Conservation (phyloP, 2,888 invertebrate genomes). For the Plebejus melissa region DNA sequence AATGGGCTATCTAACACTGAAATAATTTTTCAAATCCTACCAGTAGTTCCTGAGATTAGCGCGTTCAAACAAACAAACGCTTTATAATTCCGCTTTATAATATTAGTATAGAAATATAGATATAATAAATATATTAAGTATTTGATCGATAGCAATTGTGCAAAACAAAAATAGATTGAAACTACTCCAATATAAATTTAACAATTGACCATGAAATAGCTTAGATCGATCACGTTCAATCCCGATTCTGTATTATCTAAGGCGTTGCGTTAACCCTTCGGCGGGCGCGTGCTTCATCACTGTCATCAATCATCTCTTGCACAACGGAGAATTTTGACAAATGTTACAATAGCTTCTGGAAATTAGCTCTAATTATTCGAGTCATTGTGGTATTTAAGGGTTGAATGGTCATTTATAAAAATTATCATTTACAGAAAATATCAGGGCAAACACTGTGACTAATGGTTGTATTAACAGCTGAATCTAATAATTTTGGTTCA, state of each 20-base stretch:
- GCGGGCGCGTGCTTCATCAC: conserved; percentile 24
- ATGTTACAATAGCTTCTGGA: conserved; percentile 57
- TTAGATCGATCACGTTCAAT: conserved; percentile 45
- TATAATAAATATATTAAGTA: too few species aligned
- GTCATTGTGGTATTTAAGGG: conserved; percentile 19
- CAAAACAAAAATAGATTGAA: neutral
- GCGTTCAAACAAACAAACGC: too few species aligned
- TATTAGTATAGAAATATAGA: too few species aligned
- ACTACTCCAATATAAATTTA: conserved; percentile 9
- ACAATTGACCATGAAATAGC: conserved; percentile 17
- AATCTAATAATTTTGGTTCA: conserved; percentile 21
- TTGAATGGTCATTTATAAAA: conserved; percentile 10
- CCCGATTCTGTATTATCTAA: conserved; percentile 50
- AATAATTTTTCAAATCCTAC: too few species aligned
- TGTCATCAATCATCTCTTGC: conserved; percentile 68
- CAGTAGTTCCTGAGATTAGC: too few species aligned
- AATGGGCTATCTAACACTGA: too few species aligned
- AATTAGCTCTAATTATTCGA: conserved; percentile 69
- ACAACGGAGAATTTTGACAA: conserved; percentile 63
- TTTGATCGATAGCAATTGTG: conserved; percentile 6
- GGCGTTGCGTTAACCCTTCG: conserved; percentile 15
- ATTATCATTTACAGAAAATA: conserved; percentile 8
- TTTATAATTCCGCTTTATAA: too few species aligned
- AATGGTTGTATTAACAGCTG: conserved; percentile 13
- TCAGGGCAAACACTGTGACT: conserved; percentile 24